Evolutionary conservation across 2,888 invertebrate species (phyloP), one percentile per base, ranked within the genome.

Genomic region (Chymomyza procnemis): DNA sequence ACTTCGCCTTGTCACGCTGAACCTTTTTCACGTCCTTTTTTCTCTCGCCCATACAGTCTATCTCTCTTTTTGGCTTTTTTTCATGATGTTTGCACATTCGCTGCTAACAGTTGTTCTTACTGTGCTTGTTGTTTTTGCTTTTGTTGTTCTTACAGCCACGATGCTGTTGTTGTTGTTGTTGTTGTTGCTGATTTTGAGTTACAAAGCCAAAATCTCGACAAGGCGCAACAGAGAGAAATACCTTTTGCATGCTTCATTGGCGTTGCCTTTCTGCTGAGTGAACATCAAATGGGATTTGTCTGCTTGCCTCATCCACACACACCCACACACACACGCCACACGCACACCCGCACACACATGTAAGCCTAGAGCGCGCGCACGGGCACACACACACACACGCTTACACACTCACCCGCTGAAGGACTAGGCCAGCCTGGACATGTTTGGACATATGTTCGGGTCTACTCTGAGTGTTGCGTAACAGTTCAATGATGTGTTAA

Each of bases 171-270:
- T 73, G 73, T 71, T 67, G 64, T 26, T 61, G 41, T 46, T 69
- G 73, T 66, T 73, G 68, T 67, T 70, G 66, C 47, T 75, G 78
- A 77, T 84, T 81, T 84, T 81, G 84, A 81, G 84, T 76, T 84
- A 84, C 81, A 82, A 82, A 82, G 81, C 84, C 82, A 82, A 85
- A 85, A 85, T 82, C 81, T 79, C 81, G 64, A 78, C 75, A 64
- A 72, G 66, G 50, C n/a, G 60, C 66, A 61, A 57, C 59, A 61
- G 26, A 67, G 73, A 83, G 81, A 78, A 84, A 80, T 81, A 84
- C 81, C 86, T 85, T 85, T 87, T 85, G 78, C 83, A 87, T 83
- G 86, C 87, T 87, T 87, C 87, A 86, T 85, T 86, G 87, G 75
- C 79, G 69, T 78, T 86, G 79, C 77, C 81, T 83, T 85, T 85